Conservation (phyloP, 2,797 vertebrate genomes). For the Macropodus opercularis region DNA sequence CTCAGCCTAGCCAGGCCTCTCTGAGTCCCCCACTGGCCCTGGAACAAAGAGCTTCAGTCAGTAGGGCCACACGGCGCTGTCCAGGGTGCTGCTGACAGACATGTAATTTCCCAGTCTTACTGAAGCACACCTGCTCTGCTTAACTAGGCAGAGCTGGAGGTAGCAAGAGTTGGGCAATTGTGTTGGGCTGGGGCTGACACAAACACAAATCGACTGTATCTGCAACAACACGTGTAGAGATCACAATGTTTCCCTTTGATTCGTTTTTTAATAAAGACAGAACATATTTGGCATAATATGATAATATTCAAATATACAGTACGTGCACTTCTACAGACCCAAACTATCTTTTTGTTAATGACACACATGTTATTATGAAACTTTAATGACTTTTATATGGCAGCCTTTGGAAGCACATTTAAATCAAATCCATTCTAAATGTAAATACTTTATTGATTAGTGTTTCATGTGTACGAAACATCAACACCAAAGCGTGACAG, state of each 20-base stretch:
- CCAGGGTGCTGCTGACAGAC: slow-evolving; percentile 83
- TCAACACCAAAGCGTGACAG: neutral
- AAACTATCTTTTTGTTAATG: neutral
- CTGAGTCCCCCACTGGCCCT: slow-evolving; percentile 62
- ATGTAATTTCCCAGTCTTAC: slow-evolving; percentile 56
- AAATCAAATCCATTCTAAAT: neutral
- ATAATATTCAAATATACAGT: neutral
- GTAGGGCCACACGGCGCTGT: slow-evolving; percentile 78
- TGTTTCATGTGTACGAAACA: slow-evolving; percentile 23
- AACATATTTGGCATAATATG: neutral
- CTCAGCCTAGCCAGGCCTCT: slow-evolving; percentile 44
- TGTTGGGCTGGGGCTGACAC: slow-evolving; percentile 45
- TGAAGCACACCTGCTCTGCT: slow-evolving; percentile 66
- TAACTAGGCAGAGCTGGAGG: slow-evolving; percentile 51
- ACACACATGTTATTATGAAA: neutral
- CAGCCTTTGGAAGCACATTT: neutral
- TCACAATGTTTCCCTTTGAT: neutral
- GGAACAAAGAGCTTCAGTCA: slow-evolving; percentile 71
- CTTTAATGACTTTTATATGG: neutral
- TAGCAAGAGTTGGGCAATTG: slow-evolving; percentile 28
- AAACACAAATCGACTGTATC: slow-evolving; percentile 30
- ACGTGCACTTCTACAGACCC: neutral
- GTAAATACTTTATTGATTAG: slow-evolving; percentile 9
- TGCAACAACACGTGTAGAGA: slow-evolving; percentile 31
- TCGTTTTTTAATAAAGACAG: neutral